Evolutionary conservation across 2,888 invertebrate genomes (phyloP).

Genomic region (Mayetiola destructor): DNA sequence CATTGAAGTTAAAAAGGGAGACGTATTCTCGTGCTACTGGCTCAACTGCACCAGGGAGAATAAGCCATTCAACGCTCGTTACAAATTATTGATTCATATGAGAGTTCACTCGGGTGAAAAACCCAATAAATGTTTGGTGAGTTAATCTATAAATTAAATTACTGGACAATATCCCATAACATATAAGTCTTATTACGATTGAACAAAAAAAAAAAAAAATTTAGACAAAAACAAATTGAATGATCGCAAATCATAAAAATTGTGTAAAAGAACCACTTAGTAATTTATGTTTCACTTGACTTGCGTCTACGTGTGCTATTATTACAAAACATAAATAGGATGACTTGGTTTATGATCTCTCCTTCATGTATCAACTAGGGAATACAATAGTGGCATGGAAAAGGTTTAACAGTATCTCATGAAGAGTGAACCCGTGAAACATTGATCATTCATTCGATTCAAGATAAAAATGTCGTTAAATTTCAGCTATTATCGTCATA

Average conservation of each 20-base stretch:
- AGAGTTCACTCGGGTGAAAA: constrained; percentile 96
- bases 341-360: too few relatives aligned
- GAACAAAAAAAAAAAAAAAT: not conserved
- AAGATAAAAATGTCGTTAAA: too few relatives aligned
- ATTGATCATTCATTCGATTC: too few relatives aligned
- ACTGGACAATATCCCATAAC: not conserved
- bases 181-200: not conserved
- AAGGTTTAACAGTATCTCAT: too few relatives aligned
- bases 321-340: not conserved
- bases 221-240: not conserved
- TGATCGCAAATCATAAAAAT: too few relatives aligned
- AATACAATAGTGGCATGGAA: too few relatives aligned
- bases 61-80: constrained; percentile 92
- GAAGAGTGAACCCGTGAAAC: too few relatives aligned
- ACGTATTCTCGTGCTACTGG: constrained; percentile 92
- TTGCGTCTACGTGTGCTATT: not conserved
- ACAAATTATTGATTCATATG: constrained; percentile 94
- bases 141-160: constrained; percentile 31
- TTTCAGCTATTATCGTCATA: too few relatives aligned
- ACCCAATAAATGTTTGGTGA: constrained; percentile 93
- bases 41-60: constrained; percentile 75
- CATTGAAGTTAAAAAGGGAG: constrained; percentile 70
- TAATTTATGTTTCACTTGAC: not conserved
- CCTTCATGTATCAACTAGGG: too few relatives aligned
- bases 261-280: not conserved